Evolutionary conservation across 2,113 vertebrate genomes (phyloP).

Genomic region (Arvicanthis niloticus): DNA sequence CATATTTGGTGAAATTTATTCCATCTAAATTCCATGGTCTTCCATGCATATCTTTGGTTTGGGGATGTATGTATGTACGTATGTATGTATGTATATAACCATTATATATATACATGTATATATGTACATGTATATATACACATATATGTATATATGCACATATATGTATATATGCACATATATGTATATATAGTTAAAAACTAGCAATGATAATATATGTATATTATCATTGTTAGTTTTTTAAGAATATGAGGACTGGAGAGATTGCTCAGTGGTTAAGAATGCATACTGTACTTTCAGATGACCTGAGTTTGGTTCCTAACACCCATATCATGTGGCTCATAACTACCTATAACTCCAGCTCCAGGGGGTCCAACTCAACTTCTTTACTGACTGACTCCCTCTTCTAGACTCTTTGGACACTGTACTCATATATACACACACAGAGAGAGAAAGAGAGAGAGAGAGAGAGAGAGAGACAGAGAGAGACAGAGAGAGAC

Average conservation of each 20-base stretch:
- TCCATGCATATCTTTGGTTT: not conserved
- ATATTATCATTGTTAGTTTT: not conserved
- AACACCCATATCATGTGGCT: not conserved
- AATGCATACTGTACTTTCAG: not conserved
- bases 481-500: no score
- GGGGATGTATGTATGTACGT: not conserved
- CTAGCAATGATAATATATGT: not conserved
- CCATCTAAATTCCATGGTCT: not conserved
- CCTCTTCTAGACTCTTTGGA: not conserved
- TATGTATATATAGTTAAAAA: no score
- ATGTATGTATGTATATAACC: not conserved
- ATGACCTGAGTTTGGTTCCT: not conserved
- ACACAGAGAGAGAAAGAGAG: no score
- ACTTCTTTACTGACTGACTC: not conserved
- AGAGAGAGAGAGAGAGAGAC: no score
- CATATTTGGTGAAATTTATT: not conserved
- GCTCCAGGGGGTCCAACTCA: not conserved
- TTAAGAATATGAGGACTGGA: not conserved
- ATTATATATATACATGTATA: not conserved
- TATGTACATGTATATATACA: not conserved
- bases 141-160: not conserved
- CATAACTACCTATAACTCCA: not conserved
- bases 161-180: not conserved
- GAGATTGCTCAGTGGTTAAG: not conserved
- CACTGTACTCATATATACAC: not conserved